Evolutionary conservation across 2,888 invertebrate genomes (phyloP), one percentile per base, ranked within the genome.

Genomic region (Drosophila kambysellisi): DNA sequence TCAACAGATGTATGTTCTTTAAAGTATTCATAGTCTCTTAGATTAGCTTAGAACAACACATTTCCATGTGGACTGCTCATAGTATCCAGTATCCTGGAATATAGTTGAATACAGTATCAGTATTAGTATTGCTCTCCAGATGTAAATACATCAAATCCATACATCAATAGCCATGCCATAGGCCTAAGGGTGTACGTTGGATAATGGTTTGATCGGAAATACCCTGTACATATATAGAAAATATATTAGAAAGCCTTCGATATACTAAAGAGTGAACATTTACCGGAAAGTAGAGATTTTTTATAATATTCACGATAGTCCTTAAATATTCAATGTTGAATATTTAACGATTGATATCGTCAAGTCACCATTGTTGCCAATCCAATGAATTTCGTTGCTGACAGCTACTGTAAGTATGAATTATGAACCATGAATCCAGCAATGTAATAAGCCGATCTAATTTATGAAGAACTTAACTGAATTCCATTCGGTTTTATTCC

Each of bases 211-310:
- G n/a, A 30, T 33, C 39, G 39, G 29, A 61, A 54, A 62, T 67
- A 46, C 20, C 32, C 33, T 46, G 33, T 58, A 37, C 12, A 48
- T 54, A 46, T 25, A 25, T 25, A 25, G 2, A 17, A 37, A 52
- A 53, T 57, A 25, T 9, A 53, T 53, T 58, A 61, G 60, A n/a
- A 29, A 52, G 30, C 50, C 63, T 25, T 74, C 76, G 32, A 91
- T 91, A 91, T 91, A 54, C 54, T 37, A 91, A 91, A 91, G 83
- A 83, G 83, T 91, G 91, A 90, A 91, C 91, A 91, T 91, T 91
- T 91, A 85, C 91, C 91, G 91, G 91, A 91, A 85, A 82, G 76
- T 86, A 82, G 82, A 74, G 82, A 87, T 85, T 60, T 80, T 61
- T 71, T 3, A 73, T 59, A 68, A 63, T 37, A 68, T 60, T 58